Conservation (phyloP, 2,797 vertebrate genomes). For the Oryzias dopingdopingensis region DNA sequence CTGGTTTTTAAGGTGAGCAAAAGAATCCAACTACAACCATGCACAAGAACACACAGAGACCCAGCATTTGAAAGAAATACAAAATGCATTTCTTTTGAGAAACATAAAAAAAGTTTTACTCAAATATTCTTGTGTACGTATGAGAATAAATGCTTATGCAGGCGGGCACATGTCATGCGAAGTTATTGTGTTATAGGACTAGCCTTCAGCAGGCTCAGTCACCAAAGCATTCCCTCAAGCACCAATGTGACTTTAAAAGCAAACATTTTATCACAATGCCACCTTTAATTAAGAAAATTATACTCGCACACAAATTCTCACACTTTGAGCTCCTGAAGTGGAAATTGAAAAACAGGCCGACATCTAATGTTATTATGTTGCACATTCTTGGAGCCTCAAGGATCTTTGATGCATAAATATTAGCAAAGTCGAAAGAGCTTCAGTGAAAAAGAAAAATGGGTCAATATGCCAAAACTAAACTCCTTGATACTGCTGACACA, state of each 20-base stretch:
- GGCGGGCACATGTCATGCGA: slow-evolving; percentile 1
- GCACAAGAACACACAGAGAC: neutral
- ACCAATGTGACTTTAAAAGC: slow-evolving; percentile 20
- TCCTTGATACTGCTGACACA: too few species aligned
- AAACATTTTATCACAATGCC: slow-evolving; percentile 19
- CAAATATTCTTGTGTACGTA: neutral
- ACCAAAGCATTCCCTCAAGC: slow-evolving; percentile 7
- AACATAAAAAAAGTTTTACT: neutral
- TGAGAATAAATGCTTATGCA: slow-evolving; percentile 7
- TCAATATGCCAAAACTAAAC: too few species aligned
- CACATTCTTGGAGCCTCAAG: slow-evolving; percentile 11
- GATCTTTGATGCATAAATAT: neutral
- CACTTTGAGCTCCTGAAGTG: neutral
- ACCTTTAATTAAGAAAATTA: slow-evolving; percentile 18
- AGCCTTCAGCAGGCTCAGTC: slow-evolving; percentile 12
- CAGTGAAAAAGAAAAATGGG: too few species aligned
- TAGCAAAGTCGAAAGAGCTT: too few species aligned
- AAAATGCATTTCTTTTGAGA: neutral
- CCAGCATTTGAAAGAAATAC: neutral
- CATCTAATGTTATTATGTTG: slow-evolving; percentile 12
- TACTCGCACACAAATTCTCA: slow-evolving; percentile 4
- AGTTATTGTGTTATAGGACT: slow-evolving; percentile 19
- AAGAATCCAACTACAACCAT: neutral
- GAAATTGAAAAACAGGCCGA: slow-evolving; percentile 7
- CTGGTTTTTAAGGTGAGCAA: slow-evolving; percentile 92